Percentiles rank a stretch among this genome's conserved stretches.
Evolutionary conservation across 2,888 invertebrate genomes (phyloP).

Genomic region (Ryuthela nishihirai): DNA sequence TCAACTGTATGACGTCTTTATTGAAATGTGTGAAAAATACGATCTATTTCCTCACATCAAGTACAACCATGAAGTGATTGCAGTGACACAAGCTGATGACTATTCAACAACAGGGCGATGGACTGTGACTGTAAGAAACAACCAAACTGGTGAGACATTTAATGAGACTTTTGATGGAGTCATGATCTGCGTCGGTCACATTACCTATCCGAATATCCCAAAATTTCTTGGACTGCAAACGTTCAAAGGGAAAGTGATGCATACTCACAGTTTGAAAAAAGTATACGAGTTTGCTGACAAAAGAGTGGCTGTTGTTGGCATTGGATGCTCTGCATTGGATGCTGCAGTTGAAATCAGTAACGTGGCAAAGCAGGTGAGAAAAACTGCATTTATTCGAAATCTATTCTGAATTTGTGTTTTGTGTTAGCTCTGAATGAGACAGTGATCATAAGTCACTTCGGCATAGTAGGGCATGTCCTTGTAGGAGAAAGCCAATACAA

Average conservation of each 20-base stretch:
- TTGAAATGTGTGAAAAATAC: slow-evolving; percentile 38
- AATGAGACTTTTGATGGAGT: slow-evolving; percentile 49
- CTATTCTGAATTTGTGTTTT: no score
- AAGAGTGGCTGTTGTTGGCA: slow-evolving; percentile 53
- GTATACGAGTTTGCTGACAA: slow-evolving; percentile 43
- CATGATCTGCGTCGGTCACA: slow-evolving; percentile 54
- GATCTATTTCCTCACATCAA: slow-evolving; percentile 37
- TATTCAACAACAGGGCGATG: slow-evolving; percentile 28
- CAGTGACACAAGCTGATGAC: slow-evolving; percentile 11
- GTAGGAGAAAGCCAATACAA: no score
- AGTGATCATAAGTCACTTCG: no score
- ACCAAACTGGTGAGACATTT: background rate
- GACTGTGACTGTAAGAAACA: slow-evolving; percentile 32
- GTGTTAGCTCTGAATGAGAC: background rate
- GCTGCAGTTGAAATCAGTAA: slow-evolving; percentile 49
- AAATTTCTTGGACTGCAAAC: slow-evolving; percentile 48
- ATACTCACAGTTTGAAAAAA: slow-evolving; percentile 42
- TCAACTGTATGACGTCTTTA: slow-evolving; percentile 48
- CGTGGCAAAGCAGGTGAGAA: slow-evolving; percentile 45
- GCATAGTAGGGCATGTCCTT: no score
- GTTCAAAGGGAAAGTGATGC: slow-evolving; percentile 44
- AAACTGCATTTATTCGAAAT: no score
- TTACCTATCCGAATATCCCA: slow-evolving; percentile 51
- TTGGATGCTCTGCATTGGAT: slow-evolving; percentile 54
- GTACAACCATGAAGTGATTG: slow-evolving; percentile 44